Evolutionary conservation across 2,113 vertebrate genomes (phyloP).

Genomic region (Suricata suricatta): DNA sequence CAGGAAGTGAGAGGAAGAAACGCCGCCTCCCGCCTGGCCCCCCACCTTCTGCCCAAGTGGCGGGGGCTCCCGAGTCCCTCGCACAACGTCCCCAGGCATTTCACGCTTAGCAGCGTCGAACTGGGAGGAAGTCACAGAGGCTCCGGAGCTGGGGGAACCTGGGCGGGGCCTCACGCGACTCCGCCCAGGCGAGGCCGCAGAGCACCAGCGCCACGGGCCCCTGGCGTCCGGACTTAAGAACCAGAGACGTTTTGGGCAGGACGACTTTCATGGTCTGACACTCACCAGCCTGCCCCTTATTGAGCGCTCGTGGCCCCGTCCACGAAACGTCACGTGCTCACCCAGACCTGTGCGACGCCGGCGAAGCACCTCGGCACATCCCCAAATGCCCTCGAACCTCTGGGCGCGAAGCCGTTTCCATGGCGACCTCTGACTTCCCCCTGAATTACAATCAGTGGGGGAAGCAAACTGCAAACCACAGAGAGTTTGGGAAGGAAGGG

Average conservation of each 20-base stretch:
- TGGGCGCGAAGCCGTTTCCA: not conserved
- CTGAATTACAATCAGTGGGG: not conserved
- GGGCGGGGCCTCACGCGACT: fast-evolving
- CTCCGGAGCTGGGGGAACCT: not conserved
- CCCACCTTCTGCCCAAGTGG: fast-evolving
- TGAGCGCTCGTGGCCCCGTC: fast-evolving
- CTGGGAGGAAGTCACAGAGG: not conserved
- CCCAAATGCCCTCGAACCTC: not conserved
- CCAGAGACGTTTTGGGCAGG: not conserved
- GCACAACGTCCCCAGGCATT: fast-evolving
- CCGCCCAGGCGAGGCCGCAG: fast-evolving
- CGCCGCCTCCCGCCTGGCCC: fast-evolving
- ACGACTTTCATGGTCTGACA: not conserved
- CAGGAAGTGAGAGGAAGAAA: not conserved
- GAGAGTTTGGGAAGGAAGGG: not conserved
- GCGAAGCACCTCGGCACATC: not conserved
- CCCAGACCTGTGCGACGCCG: not conserved
- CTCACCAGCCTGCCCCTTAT: fast-evolving
- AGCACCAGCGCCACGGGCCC: no score
- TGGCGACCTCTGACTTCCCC: not conserved
- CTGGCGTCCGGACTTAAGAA: not conserved
- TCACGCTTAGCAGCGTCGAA: no score
- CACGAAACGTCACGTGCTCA: fast-evolving
- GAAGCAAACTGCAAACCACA: not conserved
- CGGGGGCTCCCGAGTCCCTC: fast-evolving